Conservation (phyloP, 2,797 vertebrate genomes). For the Falco peregrinus region DNA sequence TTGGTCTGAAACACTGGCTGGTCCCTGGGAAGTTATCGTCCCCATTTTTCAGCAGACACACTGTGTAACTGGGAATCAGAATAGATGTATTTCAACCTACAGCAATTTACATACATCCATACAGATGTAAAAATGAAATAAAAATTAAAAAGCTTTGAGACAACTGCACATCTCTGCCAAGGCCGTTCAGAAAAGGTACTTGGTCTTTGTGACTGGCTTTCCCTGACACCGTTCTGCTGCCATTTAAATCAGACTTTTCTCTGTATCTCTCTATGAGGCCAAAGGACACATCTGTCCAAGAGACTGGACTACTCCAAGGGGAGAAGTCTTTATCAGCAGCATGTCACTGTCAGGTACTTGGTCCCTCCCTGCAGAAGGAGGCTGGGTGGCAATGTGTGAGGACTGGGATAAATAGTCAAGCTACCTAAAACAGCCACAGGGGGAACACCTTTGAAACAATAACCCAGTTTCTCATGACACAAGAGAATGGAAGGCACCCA, state of each 20-base stretch:
- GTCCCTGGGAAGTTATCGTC: slow-evolving; percentile 28
- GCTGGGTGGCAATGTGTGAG: not conserved
- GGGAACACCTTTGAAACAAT: not conserved
- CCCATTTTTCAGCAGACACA: slow-evolving; percentile 43
- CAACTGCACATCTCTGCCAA: not conserved
- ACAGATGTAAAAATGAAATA: slow-evolving; percentile 1
- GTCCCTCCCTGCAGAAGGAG: not conserved
- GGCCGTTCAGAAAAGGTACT: not conserved
- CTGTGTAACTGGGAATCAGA: not conserved
- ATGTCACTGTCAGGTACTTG: not conserved
- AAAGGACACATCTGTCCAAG: not conserved
- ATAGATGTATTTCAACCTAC: slow-evolving; percentile 23
- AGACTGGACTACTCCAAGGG: not conserved
- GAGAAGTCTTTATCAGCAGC: not conserved
- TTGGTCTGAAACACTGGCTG: slow-evolving; percentile 22
- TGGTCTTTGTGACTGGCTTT: not conserved
- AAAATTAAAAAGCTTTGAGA: not conserved
- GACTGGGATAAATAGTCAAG: not conserved
- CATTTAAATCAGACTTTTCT: not conserved
- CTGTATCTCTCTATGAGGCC: not conserved
- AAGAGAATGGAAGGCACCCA: not conserved
- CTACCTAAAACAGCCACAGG: not conserved
- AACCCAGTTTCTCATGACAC: not conserved
- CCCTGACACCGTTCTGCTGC: not conserved
- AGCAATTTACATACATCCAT: slow-evolving; percentile 53